Evolutionary conservation across 2,888 invertebrate genomes (phyloP).

Genomic region (Eupithecia vulgata): DNA sequence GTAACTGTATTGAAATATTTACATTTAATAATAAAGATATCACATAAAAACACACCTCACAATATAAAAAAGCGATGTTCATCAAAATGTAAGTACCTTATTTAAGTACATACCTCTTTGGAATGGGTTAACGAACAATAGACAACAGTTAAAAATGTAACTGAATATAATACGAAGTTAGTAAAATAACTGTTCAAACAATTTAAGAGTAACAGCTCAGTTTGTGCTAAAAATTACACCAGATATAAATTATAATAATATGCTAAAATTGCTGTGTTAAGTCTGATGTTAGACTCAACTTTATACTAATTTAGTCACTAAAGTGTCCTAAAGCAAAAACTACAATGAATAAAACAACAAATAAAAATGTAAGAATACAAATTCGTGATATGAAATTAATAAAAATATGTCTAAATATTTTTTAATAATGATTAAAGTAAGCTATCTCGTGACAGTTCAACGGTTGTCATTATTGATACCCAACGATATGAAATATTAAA

Average conservation of each 20-base stretch:
- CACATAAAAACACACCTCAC: slow-evolving; percentile 80
- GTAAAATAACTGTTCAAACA: slow-evolving; percentile 23
- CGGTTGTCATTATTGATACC: neutral
- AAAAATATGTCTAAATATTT: slow-evolving; percentile 7
- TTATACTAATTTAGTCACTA: neutral
- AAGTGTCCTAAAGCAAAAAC: neutral
- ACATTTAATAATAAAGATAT: slow-evolving; percentile 76
- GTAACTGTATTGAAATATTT: slow-evolving; percentile 77
- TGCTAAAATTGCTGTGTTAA: neutral
- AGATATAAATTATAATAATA: neutral
- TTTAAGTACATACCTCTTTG: slow-evolving; percentile 45
- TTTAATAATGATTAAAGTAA: slow-evolving; percentile 13
- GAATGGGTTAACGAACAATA: slow-evolving; percentile 43
- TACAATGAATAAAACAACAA: neutral
- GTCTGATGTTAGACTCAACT: neutral
- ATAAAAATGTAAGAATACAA: slow-evolving; percentile 16
- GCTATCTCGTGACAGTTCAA: slow-evolving; percentile 12
- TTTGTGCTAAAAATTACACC: neutral
- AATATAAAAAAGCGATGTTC: slow-evolving; percentile 66
- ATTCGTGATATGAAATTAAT: slow-evolving; percentile 7
- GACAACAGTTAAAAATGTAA: slow-evolving; percentile 22
- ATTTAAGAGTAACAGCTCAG: neutral
- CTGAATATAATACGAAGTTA: slow-evolving; percentile 24
- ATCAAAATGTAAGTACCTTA: slow-evolving; percentile 38
- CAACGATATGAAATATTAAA: neutral